phyloP scores from a whole-genome alignment of 2,888 invertebrate species.

The Heliothis peltigera region DNA sequence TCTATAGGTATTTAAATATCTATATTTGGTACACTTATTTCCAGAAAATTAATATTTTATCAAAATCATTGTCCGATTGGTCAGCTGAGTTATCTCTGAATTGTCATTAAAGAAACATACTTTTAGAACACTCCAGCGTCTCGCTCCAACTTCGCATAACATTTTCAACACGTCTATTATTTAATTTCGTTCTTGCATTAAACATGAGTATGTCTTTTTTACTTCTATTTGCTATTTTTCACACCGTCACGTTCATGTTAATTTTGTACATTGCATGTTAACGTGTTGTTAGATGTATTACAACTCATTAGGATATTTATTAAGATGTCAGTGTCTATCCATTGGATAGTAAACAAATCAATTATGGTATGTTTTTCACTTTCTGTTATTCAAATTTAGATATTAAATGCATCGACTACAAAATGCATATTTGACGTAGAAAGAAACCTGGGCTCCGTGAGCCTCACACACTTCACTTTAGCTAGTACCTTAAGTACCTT shows the following conservation, averaged over 20 bases:
- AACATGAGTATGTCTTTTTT: constrained; percentile 30
- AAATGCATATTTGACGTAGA: not conserved
- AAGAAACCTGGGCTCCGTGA: too few species aligned
- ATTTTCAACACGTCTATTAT: constrained; percentile 34
- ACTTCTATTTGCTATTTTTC: constrained; percentile 36
- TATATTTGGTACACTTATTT: not conserved
- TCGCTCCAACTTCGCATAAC: not conserved
- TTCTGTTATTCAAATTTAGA: not conserved
- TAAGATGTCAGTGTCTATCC: constrained; percentile 24
- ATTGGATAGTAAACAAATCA: constrained; percentile 17
- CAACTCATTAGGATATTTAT: constrained; percentile 38
- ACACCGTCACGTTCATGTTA: constrained; percentile 26
- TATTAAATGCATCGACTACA: not conserved
- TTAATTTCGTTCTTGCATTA: constrained; percentile 46
- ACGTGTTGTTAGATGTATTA: constrained; percentile 33
- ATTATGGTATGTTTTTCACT: not conserved
- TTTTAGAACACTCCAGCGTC: too few species aligned
- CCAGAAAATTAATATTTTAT: too few species aligned
- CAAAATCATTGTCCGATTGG: too few species aligned
- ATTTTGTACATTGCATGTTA: constrained; percentile 43
- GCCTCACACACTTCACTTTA: too few species aligned
- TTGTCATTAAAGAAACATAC: too few species aligned
- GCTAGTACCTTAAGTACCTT: too few species aligned
- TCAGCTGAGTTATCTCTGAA: too few species aligned
- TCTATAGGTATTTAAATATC: not conserved